These are phyloP conservation scores for Lymantria monacha DNA, from an alignment of 2,888 invertebrate genomes.

Conservation along the genomic window DNA sequence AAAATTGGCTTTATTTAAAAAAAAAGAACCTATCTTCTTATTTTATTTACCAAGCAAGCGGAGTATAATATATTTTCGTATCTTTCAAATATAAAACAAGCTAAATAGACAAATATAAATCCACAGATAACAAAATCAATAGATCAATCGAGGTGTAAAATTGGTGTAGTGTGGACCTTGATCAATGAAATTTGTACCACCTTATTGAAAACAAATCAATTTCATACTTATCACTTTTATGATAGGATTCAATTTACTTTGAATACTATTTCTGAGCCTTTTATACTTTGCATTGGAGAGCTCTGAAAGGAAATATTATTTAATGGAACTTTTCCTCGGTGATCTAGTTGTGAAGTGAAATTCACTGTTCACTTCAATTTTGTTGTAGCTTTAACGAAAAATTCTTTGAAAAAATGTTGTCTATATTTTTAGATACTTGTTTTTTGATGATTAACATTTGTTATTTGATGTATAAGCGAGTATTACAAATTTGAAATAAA, in stretches of 20 bases:
- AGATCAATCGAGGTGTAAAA: constrained; percentile 22
- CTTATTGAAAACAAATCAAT: constrained; percentile 18
- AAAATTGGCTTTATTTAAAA: too few relatives aligned
- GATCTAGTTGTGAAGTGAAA: neutral
- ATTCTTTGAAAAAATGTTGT: neutral
- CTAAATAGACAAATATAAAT: neutral
- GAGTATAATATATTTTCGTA: too few relatives aligned
- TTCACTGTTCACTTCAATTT: neutral
- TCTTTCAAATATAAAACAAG: too few relatives aligned
- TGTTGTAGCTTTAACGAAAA: neutral
- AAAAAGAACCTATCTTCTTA: too few relatives aligned
- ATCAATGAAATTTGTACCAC: constrained; percentile 3
- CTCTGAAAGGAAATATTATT: constrained; percentile 5
- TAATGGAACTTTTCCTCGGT: constrained; percentile 3
- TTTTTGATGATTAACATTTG: too few relatives aligned
- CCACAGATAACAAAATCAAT: constrained; percentile 13
- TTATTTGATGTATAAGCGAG: too few relatives aligned
- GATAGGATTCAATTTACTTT: constrained; percentile 18
- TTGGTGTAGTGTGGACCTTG: constrained; percentile 9
- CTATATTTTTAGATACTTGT: neutral
- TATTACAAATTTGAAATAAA: too few relatives aligned
- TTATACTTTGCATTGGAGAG: constrained; percentile 17
- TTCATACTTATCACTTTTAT: constrained; percentile 13
- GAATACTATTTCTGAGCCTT: constrained; percentile 1
- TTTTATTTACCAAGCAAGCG: too few relatives aligned